Base-by-base conservation (phyloP, 2,113 vertebrate species). In the Pelecanoides urinatrix region DNA sequence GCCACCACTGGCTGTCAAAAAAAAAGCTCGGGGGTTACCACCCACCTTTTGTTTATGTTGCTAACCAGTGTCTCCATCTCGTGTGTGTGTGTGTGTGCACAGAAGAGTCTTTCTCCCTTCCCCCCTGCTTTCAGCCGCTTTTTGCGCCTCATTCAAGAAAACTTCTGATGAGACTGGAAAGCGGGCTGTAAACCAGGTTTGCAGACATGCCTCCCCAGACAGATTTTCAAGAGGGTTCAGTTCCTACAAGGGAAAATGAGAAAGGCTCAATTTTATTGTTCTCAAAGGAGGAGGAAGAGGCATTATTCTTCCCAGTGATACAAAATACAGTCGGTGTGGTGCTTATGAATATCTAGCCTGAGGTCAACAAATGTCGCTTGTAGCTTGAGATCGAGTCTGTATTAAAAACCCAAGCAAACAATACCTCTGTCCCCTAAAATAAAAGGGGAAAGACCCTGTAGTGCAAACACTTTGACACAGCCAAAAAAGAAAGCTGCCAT, bases 11-110 rank as follows among this genome's bases (percentile, higher is more conserved):
- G 98, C 98, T 99, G 99, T 99, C 99, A 98, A 98, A 97, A 97
- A 78, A 98, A 85, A 76, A 96, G 95, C 98, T 98, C 81, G 22
- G 96, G 98, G 98, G 98, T 98, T 98, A 97, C 99, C 99, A 99
- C 99, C 99, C 98, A 98, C 98, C 98, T 98, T 98, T 98, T 99
- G 99, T 99, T 99, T 99, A 99, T 98, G 98, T 95, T 97, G 98
- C 97, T 94, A 97, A 97, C 97, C 98, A 98, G 98, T 98, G 98
- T 98, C 98, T 98, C 97, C 91, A 63, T 96, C 97, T 95, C 82
- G 94, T 98, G 97, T 98, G 98, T 98, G 97, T 67, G 49, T 98
- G 97, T 97, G 86, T 7, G 11, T 17, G 88, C 61, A 78, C 32
- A 58, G 42, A 87, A 9, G 62, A 34, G 8, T 34, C 93, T 91